A percentile compares a stretch with the other conserved stretches of the same genome.
Conservation (phyloP, 1,140 invertebrate genomes). For the Ceratina japonica region DNA sequence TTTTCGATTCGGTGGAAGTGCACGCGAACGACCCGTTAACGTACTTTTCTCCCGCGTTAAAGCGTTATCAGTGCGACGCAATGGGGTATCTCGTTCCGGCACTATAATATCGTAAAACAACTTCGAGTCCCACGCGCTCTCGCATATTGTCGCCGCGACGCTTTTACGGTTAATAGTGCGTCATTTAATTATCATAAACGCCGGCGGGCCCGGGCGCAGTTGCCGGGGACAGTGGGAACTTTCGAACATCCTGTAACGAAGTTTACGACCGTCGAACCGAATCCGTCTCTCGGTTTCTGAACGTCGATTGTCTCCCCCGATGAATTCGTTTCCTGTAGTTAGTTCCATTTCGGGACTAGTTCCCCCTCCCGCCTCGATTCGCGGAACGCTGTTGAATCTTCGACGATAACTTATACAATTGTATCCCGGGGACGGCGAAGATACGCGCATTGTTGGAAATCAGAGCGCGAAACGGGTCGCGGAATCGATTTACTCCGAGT, state of each 20-base stretch:
- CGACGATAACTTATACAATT: no score
- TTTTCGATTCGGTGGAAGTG: neutral
- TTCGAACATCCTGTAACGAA: slow-evolving; percentile 14
- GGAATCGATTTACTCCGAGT: no score
- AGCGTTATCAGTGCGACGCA: slow-evolving; percentile 22
- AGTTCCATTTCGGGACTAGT: neutral
- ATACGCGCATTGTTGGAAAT: no score
- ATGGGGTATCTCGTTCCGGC: neutral
- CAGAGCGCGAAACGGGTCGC: no score
- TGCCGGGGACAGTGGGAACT: slow-evolving; percentile 8
- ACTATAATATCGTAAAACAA: slow-evolving; percentile 29
- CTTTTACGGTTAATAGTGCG: slow-evolving; percentile 41
- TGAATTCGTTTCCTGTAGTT: neutral
- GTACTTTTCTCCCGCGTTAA: slow-evolving; percentile 20
- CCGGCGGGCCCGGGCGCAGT: neutral
- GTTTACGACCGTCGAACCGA: slow-evolving; percentile 7
- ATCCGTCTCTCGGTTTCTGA: slow-evolving; percentile 4
- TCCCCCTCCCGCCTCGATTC: no score
- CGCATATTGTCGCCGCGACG: slow-evolving; percentile 24
- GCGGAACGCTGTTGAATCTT: no score
- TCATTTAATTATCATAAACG: slow-evolving; percentile 47
- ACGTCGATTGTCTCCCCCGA: neutral
- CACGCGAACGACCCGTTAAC: slow-evolving; percentile 14
- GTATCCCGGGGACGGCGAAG: no score
- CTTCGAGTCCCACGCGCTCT: slow-evolving; percentile 1